These are phyloP conservation scores for Tetragnatha montana DNA, from an alignment of 2,888 invertebrate genomes.

Conservation along the genomic window DNA sequence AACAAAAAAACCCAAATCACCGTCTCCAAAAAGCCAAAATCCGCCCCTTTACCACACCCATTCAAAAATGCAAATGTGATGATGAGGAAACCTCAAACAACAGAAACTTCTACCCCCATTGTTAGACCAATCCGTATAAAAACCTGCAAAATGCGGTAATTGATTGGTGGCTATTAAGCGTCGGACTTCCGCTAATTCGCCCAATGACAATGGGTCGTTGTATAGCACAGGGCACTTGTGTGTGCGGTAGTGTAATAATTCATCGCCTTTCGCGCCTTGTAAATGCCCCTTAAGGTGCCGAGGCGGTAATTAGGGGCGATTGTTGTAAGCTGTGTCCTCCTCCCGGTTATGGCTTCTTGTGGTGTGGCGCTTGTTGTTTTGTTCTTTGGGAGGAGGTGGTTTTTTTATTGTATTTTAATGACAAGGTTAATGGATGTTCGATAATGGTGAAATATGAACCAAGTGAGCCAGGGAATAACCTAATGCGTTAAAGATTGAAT, in stretches of 20 bases:
- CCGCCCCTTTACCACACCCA: not conserved
- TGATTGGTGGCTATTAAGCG: constrained; percentile 44
- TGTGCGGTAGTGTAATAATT: not conserved
- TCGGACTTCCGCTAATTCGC: constrained; percentile 34
- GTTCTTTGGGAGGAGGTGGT: too few species aligned
- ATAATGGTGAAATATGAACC: too few species aligned
- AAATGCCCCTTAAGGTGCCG: constrained; percentile 32
- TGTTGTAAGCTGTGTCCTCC: constrained; percentile 6
- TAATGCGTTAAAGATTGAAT: too few species aligned
- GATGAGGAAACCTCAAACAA: constrained; percentile 17
- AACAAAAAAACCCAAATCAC: not conserved
- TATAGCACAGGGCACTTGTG: constrained; percentile 14
- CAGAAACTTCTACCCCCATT: constrained; percentile 8
- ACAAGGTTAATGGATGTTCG: too few species aligned
- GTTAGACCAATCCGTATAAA: constrained; percentile 42
- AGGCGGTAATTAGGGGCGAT: constrained; percentile 34
- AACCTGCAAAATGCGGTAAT: constrained; percentile 54
- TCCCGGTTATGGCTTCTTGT: too few species aligned
- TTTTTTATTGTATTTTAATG: too few species aligned
- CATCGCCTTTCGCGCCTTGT: constrained; percentile 22
- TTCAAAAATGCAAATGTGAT: constrained; percentile 21
- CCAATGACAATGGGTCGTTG: constrained; percentile 40
- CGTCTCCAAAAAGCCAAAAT: not conserved
- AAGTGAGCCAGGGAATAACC: too few species aligned
- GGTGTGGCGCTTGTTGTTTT: too few species aligned